These are phyloP conservation scores for Geococcyx californianus DNA, from an alignment of 2,113 vertebrate species.

Conservation along the genomic window DNA sequence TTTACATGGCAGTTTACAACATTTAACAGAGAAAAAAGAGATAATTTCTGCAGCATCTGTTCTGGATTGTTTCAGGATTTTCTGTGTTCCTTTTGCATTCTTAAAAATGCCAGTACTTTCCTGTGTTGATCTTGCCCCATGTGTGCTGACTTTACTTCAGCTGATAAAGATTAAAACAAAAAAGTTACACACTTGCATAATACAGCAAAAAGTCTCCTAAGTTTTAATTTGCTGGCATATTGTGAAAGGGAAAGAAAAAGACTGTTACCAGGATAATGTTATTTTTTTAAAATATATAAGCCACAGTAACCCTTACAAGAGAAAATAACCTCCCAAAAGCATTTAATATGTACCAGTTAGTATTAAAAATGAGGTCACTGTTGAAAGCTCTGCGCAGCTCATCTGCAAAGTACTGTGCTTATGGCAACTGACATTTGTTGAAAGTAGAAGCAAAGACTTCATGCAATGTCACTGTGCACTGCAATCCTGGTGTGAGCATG, in stretches of 20 bases:
- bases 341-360: neutral
- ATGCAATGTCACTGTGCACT: neutral
- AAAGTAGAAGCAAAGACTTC: neutral
- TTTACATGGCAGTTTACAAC: neutral
- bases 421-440: neutral
- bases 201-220: neutral
- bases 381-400: neutral
- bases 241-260: neutral
- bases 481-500: neutral
- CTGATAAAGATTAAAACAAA: neutral
- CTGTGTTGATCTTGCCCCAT: neutral
- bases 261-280: constrained; percentile 6
- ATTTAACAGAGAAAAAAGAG: neutral
- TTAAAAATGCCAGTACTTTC: neutral
- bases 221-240: neutral
- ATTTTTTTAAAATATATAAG: neutral
- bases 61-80: neutral
- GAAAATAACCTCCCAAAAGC: neutral
- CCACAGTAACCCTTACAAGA: constrained; percentile 1
- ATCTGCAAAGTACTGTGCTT: neutral
- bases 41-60: neutral
- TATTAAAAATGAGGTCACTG: neutral
- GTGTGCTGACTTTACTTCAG: neutral
- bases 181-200: neutral
- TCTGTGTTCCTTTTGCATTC: neutral